These are phyloP conservation scores for Plebejus anna DNA, from an alignment of 2,888 invertebrate species.

Conservation along the genomic window DNA sequence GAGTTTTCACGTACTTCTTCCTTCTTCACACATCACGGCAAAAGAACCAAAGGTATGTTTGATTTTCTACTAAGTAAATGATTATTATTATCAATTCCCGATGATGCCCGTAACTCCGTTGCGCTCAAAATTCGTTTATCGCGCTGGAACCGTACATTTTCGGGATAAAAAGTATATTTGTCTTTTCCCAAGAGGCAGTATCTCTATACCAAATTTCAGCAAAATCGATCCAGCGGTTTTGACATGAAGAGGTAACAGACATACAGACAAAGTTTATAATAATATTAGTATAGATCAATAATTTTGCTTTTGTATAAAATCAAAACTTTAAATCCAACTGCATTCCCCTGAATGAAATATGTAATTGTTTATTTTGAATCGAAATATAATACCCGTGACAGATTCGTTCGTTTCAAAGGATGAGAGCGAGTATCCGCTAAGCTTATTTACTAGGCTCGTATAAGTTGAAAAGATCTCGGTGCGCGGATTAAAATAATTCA, in stretches of 20 bases:
- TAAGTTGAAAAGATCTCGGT: conserved; percentile 61
- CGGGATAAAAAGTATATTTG: too few species aligned
- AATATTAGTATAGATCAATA: background rate
- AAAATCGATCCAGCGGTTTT: too few species aligned
- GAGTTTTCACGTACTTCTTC: background rate
- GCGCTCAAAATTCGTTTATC: too few species aligned
- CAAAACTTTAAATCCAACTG: background rate
- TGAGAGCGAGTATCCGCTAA: conserved; percentile 63
- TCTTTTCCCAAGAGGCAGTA: too few species aligned
- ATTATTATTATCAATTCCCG: background rate
- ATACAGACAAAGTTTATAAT: too few species aligned
- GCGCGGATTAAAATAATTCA: conserved; percentile 68
- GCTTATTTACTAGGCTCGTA: conserved; percentile 71
- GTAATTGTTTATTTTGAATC: conserved; percentile 34
- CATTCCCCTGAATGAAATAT: background rate
- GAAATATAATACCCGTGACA: conserved; percentile 46
- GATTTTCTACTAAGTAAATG: too few species aligned
- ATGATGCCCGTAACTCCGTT: too few species aligned
- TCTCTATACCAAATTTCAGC: too few species aligned
- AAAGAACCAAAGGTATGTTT: background rate
- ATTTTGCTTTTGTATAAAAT: background rate
- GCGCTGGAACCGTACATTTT: too few species aligned
- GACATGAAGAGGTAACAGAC: too few species aligned
- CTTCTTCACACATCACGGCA: background rate
- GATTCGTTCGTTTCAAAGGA: conserved; percentile 57